Evolutionary conservation across 1,140 invertebrate genomes (phyloP), one percentile per base, ranked within the genome.

Genomic region (Bicyclus anynana): DNA sequence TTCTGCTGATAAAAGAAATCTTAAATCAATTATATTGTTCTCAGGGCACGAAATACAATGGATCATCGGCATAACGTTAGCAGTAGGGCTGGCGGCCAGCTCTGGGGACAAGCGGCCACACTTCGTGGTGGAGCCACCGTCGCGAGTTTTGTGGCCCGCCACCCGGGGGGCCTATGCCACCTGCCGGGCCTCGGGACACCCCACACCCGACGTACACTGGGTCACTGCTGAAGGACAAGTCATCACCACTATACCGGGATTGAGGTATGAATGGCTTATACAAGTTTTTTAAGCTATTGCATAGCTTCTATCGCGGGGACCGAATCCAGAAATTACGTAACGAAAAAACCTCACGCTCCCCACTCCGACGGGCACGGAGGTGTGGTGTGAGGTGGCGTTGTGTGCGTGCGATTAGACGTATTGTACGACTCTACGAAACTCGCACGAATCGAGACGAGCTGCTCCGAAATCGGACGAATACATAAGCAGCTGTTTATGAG

Each of bases 191-290:
- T 64, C 64, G 1, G 84, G 84, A 0, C 80, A 87, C 40, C 84
- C 84, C 0, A 47, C 69, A 0, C 82, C 84, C n/a, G 82, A 84
- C n/a, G 55, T 87, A 2, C 78, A 85, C 49, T 87, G 82, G 84
- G 77, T 85, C 46, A 87, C 82, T 3, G 66, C 76, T 61, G 84
- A 87, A 44, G 84, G 84, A 48, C 84, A 85, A 57, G 67, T 83
- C 10, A 58, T 85, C 5, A 81, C 82, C 3, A 87, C 84, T 17
- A 85, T 87, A 65, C 84, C 82, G 1, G 82, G 82, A 4, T 68
- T 87, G 14, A 75, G 84, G 82, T 87, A 62, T 2, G 1, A 5
- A 0, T 2, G 5, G 2, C 5, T 2, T 16, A 3, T 16, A 13
- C 9, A 12, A n/a, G 2, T 5, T 38, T 38, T 38, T 4, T 17